These are phyloP conservation scores for Catagonus wagneri DNA, from an alignment of 2,113 vertebrate genomes.

Conservation along the genomic window DNA sequence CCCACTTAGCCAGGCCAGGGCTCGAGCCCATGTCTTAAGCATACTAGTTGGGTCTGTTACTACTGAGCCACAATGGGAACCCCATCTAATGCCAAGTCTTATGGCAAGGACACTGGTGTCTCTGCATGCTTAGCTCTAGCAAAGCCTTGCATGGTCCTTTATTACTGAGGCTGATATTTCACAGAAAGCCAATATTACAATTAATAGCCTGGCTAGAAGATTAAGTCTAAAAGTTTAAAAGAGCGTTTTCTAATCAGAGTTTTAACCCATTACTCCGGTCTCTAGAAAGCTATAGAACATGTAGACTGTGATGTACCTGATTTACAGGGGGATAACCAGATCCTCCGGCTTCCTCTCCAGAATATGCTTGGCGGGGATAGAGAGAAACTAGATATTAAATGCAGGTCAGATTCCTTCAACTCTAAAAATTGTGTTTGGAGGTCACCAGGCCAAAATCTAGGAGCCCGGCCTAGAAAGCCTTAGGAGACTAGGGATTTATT, in stretches of 20 bases:
- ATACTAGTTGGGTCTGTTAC: too few relatives aligned
- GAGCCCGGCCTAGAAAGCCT: conserved; percentile 37
- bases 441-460: conserved; percentile 54
- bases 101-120: neutral
- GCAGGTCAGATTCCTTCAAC: conserved; percentile 36
- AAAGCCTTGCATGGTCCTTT: neutral
- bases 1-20: too few relatives aligned
- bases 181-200: neutral
- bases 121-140: neutral
- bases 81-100: neutral
- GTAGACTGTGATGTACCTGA: neutral
- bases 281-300: conserved; percentile 51
- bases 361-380: neutral
- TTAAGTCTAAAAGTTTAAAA: conserved; percentile 50
- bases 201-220: conserved; percentile 7
- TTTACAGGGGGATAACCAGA: neutral
- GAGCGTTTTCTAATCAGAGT: conserved; percentile 32
- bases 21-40: too few relatives aligned
- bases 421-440: conserved; percentile 47
- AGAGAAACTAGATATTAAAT: conserved; percentile 29
- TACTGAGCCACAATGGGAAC: too few relatives aligned
- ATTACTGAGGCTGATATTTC: neutral
- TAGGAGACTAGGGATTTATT: conserved; percentile 44
- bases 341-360: neutral
- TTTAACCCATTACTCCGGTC: conserved; percentile 23